Evolutionary conservation across 2,113 vertebrate genomes (phyloP), one percentile per base, ranked within the genome.

Genomic region (Oxyruncus cristatus): DNA sequence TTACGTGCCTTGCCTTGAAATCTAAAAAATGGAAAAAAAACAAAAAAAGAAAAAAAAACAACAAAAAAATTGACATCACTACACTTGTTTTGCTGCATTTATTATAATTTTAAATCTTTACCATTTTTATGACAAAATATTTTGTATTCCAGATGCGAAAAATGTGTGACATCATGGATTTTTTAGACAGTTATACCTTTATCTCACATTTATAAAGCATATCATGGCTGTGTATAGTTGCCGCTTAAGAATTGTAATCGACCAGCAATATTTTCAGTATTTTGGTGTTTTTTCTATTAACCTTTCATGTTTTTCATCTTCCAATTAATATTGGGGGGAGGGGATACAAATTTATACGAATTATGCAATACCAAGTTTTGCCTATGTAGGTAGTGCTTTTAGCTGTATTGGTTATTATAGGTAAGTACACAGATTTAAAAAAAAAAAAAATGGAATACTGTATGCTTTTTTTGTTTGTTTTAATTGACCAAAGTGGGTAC

Each of bases 281-380:
- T 99, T 98, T 99, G 98, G 98, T 99, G 98, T 98, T 98, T 99
- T 98, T 98, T 98, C 98, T 99, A 99, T 98, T 99, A 98, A 98
- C 98, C 98, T 98, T 98, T 99, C 98, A 97, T 98, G 98, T 98
- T 98, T 98, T 99, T 99, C 99, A 99, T 99, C 99, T 99, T 99
- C 98, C 99, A 99, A 98, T 99, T 99, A 99, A 98, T 99, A 99
- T 99, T 98, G 98, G 99, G 98, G 98, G 98, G 99, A 98, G 99
- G 99, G 98, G 98, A 98, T 99, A 98, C 98, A 99, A 99, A 99
- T 99, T 99, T 99, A 99, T 99, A 99, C 98, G 98, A 99, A 99
- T 99, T 99, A 99, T 99, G 99, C 99, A 99, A 99, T 99, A 99
- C 99, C 99, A 99, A 99, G 98, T 99, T 99, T 99, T 99, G 99